phyloP scores from a whole-genome alignment of 1,140 invertebrate species.

The Nasonia longicornis region DNA sequence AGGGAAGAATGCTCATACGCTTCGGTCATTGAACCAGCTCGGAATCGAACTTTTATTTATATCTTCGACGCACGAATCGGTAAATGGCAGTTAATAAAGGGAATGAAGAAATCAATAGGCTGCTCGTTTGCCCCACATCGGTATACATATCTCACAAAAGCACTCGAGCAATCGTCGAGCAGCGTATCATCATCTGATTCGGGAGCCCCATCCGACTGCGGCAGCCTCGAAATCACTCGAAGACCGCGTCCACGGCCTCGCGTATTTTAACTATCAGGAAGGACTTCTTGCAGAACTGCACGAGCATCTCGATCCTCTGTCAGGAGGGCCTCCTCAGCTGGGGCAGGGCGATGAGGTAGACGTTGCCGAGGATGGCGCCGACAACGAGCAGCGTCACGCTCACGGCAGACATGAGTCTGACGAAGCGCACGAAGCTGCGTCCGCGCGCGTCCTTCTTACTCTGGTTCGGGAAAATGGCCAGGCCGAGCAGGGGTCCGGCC shows the following conservation, averaged over 20 bases:
- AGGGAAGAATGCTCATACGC: neutral
- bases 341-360: conserved; percentile 65
- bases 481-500: conserved; percentile 82
- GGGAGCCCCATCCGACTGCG: neutral
- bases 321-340: conserved; percentile 63
- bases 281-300: conserved; percentile 64
- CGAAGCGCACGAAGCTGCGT: conserved; percentile 62
- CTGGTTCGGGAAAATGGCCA: conserved; percentile 76
- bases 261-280: conserved; percentile 66
- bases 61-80: neutral
- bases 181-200: neutral
- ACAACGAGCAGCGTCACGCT: conserved; percentile 62
- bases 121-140: neutral
- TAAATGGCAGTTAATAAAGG: neutral
- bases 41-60: neutral
- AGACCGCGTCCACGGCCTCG: conserved; percentile 62
- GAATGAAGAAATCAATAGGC: neutral
- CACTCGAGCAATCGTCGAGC: neutral
- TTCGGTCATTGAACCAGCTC: neutral
- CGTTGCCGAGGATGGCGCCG: conserved; percentile 64
- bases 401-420: conserved; percentile 61
- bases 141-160: neutral
- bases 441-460: conserved; percentile 65
- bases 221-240: conserved; percentile 57
- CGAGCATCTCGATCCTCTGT: conserved; percentile 65